These are phyloP conservation scores for Atlantisia rogersi DNA, from an alignment of 2,113 vertebrate genomes.

Conservation along the genomic window DNA sequence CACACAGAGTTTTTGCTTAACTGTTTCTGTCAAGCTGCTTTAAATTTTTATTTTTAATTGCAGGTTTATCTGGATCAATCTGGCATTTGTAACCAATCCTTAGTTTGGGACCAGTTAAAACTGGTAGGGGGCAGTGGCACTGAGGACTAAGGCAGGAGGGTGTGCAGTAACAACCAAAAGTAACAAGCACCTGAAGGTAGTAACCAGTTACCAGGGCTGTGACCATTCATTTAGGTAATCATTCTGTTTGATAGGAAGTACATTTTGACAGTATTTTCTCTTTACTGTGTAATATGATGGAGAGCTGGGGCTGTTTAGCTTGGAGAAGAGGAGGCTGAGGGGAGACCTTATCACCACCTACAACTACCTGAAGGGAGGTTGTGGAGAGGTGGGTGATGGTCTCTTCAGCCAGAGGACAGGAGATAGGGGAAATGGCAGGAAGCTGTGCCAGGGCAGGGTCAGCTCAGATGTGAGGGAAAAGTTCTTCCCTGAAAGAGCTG, in stretches of 20 bases:
- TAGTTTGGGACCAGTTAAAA: not conserved
- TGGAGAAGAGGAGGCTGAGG: no score
- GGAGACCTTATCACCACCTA: no score
- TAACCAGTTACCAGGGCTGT: not conserved
- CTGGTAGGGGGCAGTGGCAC: not conserved
- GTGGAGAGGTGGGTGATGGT: no score
- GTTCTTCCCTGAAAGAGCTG: no score
- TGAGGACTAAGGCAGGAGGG: not conserved
- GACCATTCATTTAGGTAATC: not conserved
- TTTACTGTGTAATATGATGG: rapidly evolving
- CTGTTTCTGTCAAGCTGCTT: not conserved
- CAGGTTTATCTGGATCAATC: not conserved
- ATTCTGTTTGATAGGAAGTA: not conserved
- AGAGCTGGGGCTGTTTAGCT: no score
- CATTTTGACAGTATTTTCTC: not conserved
- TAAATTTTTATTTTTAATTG: not conserved
- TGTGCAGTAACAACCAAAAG: not conserved
- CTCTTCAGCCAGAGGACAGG: no score
- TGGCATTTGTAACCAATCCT: not conserved
- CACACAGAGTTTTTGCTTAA: not conserved
- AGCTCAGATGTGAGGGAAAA: no score
- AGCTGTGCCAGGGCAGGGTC: no score
- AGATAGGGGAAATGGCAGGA: no score
- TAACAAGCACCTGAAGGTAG: not conserved
- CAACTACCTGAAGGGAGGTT: no score